phyloP scores from a whole-genome alignment of 2,797 vertebrate species.

The Allobates femoralis region DNA sequence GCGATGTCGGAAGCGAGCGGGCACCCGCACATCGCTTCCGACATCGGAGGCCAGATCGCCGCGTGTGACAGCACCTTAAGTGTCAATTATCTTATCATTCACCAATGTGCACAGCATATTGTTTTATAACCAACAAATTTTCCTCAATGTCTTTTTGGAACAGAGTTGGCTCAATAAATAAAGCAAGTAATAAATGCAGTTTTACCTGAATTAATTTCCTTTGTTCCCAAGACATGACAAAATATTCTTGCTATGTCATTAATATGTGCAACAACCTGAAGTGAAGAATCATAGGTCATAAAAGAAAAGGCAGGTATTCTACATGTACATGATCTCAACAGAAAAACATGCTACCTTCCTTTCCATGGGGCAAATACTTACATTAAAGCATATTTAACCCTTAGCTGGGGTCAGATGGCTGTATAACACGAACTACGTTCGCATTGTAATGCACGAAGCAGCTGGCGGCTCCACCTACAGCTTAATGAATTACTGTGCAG shows the following conservation, averaged over 20 bases:
- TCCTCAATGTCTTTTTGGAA: background rate
- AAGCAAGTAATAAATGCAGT: background rate
- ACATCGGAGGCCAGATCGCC: too few relatives aligned
- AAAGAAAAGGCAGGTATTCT: background rate
- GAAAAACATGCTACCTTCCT: background rate
- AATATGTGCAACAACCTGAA: constrained; percentile 68
- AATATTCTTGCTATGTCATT: constrained; percentile 68
- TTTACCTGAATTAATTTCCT: constrained; percentile 69
- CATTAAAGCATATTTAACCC: background rate
- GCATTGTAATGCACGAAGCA: too few relatives aligned
- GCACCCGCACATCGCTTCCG: too few relatives aligned
- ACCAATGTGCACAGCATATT: background rate
- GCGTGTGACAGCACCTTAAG: too few relatives aligned
- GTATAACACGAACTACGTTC: too few relatives aligned
- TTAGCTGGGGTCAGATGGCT: too few relatives aligned
- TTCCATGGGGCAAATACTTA: background rate
- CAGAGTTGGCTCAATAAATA: background rate
- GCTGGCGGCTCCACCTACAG: too few relatives aligned
- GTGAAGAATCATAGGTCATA: background rate
- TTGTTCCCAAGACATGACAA: constrained; percentile 64
- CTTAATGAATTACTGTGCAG: too few relatives aligned
- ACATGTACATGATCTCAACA: background rate
- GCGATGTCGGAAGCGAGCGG: too few relatives aligned
- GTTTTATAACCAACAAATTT: background rate
- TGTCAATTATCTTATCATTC: too few relatives aligned